A percentile compares a stretch with the other conserved stretches of the same genome.
phyloP scores from a whole-genome alignment of 2,888 invertebrate genomes.

The Apamea sordens region DNA sequence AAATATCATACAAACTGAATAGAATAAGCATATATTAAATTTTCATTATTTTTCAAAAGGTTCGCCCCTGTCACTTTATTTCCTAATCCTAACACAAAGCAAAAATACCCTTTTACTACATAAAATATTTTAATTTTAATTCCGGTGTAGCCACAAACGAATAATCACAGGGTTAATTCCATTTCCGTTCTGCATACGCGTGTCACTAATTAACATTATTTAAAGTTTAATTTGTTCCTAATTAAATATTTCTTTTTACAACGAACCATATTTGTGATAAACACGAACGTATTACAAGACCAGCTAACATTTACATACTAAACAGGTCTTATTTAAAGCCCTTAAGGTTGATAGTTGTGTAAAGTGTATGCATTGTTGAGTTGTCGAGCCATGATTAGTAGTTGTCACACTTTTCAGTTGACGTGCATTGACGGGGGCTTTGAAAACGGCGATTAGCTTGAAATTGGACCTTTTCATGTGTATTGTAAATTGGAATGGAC shows the following conservation, averaged over 20 bases:
- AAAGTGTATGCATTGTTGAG: background rate
- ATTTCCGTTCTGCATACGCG: slow-evolving; percentile 52
- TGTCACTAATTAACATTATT: slow-evolving; percentile 61
- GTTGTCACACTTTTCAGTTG: slow-evolving; percentile 75
- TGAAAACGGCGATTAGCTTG: slow-evolving; percentile 50
- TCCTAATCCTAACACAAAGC: slow-evolving; percentile 12
- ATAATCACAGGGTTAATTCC: slow-evolving; percentile 50
- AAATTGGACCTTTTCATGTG: slow-evolving; percentile 49
- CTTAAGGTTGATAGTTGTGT: slow-evolving; percentile 35
- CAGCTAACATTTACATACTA: background rate
- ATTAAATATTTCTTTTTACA: slow-evolving; percentile 70
- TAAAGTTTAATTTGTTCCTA: slow-evolving; percentile 68
- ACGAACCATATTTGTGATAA: slow-evolving; percentile 62
- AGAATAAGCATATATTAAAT: background rate
- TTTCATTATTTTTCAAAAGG: background rate
- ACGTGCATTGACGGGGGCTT: slow-evolving; percentile 65
- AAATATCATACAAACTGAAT: background rate
- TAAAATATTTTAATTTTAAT: slow-evolving; percentile 37
- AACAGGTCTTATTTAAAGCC: background rate
- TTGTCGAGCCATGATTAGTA: slow-evolving; percentile 70
- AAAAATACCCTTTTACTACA: slow-evolving; percentile 22
- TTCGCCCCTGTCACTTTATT: background rate
- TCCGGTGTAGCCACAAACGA: slow-evolving; percentile 54
- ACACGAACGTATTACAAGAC: slow-evolving; percentile 60
- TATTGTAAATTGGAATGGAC: slow-evolving; percentile 14